Evolutionary conservation across 30 jellyfish, hydroid and myxozoan genomes (phyloP).

Genomic region (Mastigias papua): DNA sequence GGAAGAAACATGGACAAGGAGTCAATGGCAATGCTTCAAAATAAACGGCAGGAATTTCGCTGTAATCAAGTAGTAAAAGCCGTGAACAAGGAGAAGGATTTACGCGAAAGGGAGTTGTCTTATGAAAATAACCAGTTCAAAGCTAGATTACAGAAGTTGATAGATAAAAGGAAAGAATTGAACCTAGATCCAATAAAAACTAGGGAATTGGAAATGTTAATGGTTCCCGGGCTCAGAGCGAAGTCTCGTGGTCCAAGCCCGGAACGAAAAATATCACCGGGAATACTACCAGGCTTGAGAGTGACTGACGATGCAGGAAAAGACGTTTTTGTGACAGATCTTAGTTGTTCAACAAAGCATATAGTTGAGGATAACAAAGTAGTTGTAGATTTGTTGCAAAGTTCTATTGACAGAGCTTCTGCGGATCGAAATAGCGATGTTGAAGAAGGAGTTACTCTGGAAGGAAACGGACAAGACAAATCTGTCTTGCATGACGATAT

Average conservation of each 20-base stretch:
- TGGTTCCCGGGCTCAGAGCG: slow-evolving; percentile 34
- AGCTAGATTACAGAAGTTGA: slow-evolving; percentile 26
- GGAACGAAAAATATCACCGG: slow-evolving; percentile 13
- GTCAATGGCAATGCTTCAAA: slow-evolving; percentile 60
- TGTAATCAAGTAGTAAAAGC: slow-evolving; percentile 61
- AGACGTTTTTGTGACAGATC: slow-evolving; percentile 12
- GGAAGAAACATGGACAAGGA: slow-evolving; percentile 57
- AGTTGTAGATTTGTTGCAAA: not conserved
- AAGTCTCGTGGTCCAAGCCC: slow-evolving; percentile 12
- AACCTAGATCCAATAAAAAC: slow-evolving; percentile 57
- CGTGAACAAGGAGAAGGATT: slow-evolving; percentile 59
- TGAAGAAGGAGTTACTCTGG: not conserved
- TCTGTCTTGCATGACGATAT: not conserved
- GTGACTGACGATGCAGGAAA: slow-evolving; percentile 2
- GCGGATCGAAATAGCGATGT: not conserved
- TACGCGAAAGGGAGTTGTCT: slow-evolving; percentile 61
- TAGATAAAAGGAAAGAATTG: slow-evolving; percentile 66
- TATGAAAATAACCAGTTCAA: slow-evolving; percentile 64
- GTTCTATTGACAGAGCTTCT: not conserved
- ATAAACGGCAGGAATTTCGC: slow-evolving; percentile 73
- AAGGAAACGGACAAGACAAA: not conserved
- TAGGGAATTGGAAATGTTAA: slow-evolving; percentile 51
- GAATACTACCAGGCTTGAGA: not conserved
- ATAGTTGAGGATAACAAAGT: not conserved
- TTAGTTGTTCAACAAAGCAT: not conserved